Percentiles rank a stretch among this genome's conserved stretches.
Evolutionary conservation across 2,113 vertebrate genomes (phyloP).

Genomic region (Otus sunia): DNA sequence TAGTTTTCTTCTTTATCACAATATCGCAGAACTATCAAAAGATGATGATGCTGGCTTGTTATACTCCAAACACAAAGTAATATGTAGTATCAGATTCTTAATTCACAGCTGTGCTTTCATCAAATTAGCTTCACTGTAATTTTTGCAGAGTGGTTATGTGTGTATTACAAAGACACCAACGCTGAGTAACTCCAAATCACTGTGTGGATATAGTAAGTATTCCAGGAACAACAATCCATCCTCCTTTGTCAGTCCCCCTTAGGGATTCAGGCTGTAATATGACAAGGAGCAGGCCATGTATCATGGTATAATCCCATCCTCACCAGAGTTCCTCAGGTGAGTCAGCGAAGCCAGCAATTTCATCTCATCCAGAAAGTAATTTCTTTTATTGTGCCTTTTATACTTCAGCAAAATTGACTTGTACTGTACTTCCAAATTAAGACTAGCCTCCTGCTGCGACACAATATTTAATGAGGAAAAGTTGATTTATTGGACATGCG

Average conservation of each 20-base stretch:
- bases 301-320: not conserved
- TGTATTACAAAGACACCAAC: not conserved
- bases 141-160: not conserved
- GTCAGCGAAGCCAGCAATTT: not conserved
- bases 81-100: not conserved
- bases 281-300: not conserved
- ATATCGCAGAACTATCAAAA: not conserved
- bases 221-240: not conserved
- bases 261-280: not conserved
- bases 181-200: not conserved
- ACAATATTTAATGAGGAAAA: not conserved
- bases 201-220: not conserved
- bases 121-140: not conserved
- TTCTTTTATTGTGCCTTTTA: not conserved
- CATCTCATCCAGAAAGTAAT: not conserved
- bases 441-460: not conserved
- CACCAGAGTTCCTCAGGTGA: not conserved
- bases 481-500: not conserved
- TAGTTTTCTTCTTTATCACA: not conserved
- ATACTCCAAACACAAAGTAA: not conserved
- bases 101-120: not conserved
- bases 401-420: not conserved
- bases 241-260: not conserved
- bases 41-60: not conserved
- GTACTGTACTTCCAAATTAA: not conserved